These are phyloP conservation scores for Barypeithes pellucidus DNA, from an alignment of 2,888 invertebrate genomes.

Conservation along the genomic window DNA sequence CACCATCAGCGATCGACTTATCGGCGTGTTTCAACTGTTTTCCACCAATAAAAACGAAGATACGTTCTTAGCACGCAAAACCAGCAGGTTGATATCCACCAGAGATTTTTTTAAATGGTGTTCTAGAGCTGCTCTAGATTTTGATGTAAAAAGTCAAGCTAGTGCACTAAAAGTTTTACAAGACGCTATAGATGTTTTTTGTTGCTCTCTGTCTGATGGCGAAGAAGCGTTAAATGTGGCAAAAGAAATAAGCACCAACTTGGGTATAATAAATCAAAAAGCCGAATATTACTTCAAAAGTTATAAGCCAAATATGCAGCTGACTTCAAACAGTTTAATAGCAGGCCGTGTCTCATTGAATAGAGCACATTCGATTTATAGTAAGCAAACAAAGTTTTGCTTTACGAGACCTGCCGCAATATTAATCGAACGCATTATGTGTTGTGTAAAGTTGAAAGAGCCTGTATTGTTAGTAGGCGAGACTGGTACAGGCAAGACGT, in stretches of 20 bases:
- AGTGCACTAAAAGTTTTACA: slow-evolving; percentile 84
- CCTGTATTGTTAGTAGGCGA: slow-evolving; percentile 97
- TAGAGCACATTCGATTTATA: slow-evolving; percentile 58
- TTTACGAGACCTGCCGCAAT: slow-evolving; percentile 87
- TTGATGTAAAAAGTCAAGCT: slow-evolving; percentile 81
- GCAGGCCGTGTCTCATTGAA: slow-evolving; percentile 80
- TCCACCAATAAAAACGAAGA: slow-evolving; percentile 72
- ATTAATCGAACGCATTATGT: slow-evolving; percentile 90
- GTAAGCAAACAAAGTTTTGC: slow-evolving; percentile 77
- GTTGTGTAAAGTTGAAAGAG: slow-evolving; percentile 87
- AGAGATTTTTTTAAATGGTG: slow-evolving; percentile 96
- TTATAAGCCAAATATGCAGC: slow-evolving; percentile 84
- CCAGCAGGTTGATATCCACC: slow-evolving; percentile 81
- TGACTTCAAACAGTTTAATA: slow-evolving; percentile 75
- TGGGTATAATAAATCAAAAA: slow-evolving; percentile 88
- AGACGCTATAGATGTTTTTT: slow-evolving; percentile 94
- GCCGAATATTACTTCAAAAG: slow-evolving; percentile 86
- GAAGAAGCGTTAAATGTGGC: slow-evolving; percentile 80
- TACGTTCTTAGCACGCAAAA: slow-evolving; percentile 60
- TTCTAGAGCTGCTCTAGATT: slow-evolving; percentile 81
- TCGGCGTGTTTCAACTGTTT: slow-evolving; percentile 88
- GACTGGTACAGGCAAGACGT: slow-evolving; percentile 99
- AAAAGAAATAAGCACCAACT: slow-evolving; percentile 82
- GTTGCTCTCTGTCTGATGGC: slow-evolving; percentile 81
- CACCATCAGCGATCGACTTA: slow-evolving; percentile 83